These are phyloP conservation scores for Halictus rubicundus DNA, from an alignment of 1,140 invertebrate species.

Conservation along the genomic window DNA sequence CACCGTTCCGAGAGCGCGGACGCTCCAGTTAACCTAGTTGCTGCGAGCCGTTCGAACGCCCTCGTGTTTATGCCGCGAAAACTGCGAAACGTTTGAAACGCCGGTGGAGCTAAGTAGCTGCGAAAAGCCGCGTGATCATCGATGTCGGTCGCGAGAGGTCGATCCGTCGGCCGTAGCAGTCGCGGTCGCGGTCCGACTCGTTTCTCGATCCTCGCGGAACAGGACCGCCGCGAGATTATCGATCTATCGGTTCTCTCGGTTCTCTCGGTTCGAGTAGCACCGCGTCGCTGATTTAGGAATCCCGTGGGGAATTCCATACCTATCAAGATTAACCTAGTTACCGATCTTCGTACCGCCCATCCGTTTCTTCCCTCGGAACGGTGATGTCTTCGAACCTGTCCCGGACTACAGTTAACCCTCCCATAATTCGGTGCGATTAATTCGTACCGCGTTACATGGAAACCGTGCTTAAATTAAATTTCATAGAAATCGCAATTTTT, in stretches of 20 bases:
- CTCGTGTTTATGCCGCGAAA: conserved; percentile 54
- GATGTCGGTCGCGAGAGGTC: neutral
- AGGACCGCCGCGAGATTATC: conserved; percentile 15
- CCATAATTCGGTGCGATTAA: neutral
- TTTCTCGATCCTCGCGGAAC: neutral
- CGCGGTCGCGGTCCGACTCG: too few relatives aligned
- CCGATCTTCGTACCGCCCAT: conserved; percentile 13
- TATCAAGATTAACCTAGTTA: conserved; percentile 50
- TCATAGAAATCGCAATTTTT: too few relatives aligned
- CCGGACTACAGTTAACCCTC: too few relatives aligned
- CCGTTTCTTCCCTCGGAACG: neutral
- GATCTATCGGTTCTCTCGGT: conserved; percentile 27
- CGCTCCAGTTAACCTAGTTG: conserved; percentile 43
- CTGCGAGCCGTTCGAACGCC: conserved; percentile 30
- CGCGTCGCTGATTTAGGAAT: conserved; percentile 30
- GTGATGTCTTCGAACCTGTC: neutral
- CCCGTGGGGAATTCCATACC: conserved; percentile 31
- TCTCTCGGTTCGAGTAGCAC: neutral
- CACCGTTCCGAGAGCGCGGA: neutral
- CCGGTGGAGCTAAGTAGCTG: neutral
- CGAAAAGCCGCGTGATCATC: neutral
- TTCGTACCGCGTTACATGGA: neutral
- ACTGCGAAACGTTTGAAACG: conserved; percentile 31
- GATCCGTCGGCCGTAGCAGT: too few relatives aligned
- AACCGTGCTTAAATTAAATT: too few relatives aligned